phyloP scores from a whole-genome alignment of 2,888 invertebrate species.

The Hydropsyche betteni region DNA sequence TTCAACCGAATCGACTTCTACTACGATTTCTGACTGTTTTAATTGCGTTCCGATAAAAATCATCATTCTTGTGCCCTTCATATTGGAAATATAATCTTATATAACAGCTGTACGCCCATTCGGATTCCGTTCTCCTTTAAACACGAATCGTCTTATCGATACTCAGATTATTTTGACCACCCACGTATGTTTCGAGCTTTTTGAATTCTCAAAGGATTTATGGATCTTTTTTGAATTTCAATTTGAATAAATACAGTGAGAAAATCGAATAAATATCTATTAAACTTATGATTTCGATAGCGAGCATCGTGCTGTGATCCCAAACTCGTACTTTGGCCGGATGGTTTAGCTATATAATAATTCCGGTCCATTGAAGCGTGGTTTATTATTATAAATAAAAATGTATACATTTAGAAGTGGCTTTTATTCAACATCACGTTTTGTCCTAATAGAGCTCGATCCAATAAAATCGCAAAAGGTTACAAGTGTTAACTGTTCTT shows the following conservation, averaged over 20 bases:
- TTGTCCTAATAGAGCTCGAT: constrained; percentile 17
- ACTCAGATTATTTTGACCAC: background rate
- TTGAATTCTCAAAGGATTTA: background rate
- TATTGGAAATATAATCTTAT: too few species aligned
- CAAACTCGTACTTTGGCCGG: too few species aligned
- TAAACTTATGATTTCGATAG: too few species aligned
- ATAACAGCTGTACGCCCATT: background rate
- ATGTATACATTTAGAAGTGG: background rate
- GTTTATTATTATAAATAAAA: constrained; percentile 5
- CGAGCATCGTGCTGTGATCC: too few species aligned
- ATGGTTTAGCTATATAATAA: too few species aligned
- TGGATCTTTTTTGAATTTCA: background rate
- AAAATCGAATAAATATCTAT: too few species aligned
- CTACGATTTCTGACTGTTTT: background rate
- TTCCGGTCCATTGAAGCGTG: background rate
- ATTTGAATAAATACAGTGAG: too few species aligned
- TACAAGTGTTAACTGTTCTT: constrained; percentile 18
- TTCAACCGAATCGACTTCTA: background rate
- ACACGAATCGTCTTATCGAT: too few species aligned
- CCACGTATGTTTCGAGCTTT: background rate
- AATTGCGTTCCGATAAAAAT: constrained; percentile 8
- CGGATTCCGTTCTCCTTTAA: background rate
- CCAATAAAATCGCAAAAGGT: constrained; percentile 28
- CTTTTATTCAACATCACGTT: constrained; percentile 17
- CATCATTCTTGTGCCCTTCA: constrained; percentile 1